Conservation (phyloP, 92 coral and sea anemone species). For the Phymanthus crucifer region DNA sequence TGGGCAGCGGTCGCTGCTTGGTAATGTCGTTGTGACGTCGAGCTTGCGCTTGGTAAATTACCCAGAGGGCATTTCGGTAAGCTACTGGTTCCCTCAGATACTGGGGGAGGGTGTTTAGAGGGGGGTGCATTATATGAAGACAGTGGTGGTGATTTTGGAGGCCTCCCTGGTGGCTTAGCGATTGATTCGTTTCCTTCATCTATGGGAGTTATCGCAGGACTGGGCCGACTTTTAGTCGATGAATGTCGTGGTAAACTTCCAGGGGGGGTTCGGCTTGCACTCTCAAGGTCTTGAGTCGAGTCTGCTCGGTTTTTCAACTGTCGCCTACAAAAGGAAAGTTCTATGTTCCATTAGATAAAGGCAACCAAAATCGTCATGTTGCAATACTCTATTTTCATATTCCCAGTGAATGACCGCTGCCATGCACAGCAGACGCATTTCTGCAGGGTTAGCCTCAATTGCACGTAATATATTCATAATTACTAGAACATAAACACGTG, state of each 20-base stretch:
- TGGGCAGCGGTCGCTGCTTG: conserved; percentile 12
- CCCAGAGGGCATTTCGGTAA: conserved; percentile 28
- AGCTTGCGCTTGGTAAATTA: not conserved
- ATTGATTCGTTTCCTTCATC: conserved; percentile 32
- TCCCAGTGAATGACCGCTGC: no score
- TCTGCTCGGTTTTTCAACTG: conserved; percentile 30
- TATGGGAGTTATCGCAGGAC: conserved; percentile 20
- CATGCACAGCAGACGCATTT: no score
- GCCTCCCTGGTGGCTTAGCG: conserved; percentile 16
- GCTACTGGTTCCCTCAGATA: not conserved
- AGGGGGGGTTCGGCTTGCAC: conserved; percentile 13
- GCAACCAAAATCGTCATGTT: no score
- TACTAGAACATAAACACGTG: no score
- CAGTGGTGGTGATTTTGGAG: conserved; percentile 14
- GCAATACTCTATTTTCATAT: no score
- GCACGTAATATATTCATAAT: no score
- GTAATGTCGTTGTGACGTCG: conserved; percentile 16
- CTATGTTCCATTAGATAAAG: not conserved
- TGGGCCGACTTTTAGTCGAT: conserved; percentile 14
- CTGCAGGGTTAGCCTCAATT: no score
- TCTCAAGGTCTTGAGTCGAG: not conserved
- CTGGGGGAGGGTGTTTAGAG: not conserved
- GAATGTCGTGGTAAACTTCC: conserved; percentile 22
- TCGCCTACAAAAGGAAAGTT: conserved; percentile 12
- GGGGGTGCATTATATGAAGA: not conserved